Conservation (phyloP, 2,797 vertebrate genomes). For the Crocodylus rhombifer region DNA sequence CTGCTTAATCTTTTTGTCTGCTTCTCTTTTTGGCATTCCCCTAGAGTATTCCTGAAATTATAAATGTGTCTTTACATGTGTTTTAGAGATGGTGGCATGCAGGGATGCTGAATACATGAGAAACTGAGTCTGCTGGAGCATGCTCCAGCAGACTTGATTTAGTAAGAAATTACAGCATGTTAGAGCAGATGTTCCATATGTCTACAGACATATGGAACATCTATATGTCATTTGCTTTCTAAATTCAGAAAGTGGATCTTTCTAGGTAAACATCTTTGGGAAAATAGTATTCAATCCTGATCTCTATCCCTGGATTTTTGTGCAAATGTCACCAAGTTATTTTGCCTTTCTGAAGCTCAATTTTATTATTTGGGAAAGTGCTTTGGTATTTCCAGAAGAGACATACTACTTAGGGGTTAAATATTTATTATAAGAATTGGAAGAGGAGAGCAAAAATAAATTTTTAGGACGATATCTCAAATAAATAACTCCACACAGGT, state of each 20-base stretch:
- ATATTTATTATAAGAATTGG: neutral
- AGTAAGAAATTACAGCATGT: too few species aligned
- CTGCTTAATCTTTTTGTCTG: neutral
- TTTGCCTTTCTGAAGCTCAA: neutral
- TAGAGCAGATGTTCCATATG: too few species aligned
- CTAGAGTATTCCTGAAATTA: neutral
- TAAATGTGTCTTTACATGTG: too few species aligned
- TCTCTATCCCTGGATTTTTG: neutral
- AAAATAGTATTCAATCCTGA: neutral
- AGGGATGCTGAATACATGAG: too few species aligned
- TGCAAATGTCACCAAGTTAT: neutral
- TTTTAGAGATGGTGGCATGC: too few species aligned
- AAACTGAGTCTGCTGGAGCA: too few species aligned
- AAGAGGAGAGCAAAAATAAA: neutral
- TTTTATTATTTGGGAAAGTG: neutral
- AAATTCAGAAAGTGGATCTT: too few species aligned
- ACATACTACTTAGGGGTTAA: rapidly evolving
- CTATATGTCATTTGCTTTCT: too few species aligned
- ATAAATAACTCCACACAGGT: neutral
- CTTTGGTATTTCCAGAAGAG: neutral
- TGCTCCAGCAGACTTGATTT: too few species aligned
- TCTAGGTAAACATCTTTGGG: too few species aligned
- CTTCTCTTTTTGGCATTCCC: neutral
- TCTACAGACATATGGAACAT: too few species aligned
- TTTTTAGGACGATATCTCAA: neutral